These are phyloP conservation scores for Etheostoma cragini DNA, from an alignment of 2,113 vertebrate genomes.

Conservation along the genomic window DNA sequence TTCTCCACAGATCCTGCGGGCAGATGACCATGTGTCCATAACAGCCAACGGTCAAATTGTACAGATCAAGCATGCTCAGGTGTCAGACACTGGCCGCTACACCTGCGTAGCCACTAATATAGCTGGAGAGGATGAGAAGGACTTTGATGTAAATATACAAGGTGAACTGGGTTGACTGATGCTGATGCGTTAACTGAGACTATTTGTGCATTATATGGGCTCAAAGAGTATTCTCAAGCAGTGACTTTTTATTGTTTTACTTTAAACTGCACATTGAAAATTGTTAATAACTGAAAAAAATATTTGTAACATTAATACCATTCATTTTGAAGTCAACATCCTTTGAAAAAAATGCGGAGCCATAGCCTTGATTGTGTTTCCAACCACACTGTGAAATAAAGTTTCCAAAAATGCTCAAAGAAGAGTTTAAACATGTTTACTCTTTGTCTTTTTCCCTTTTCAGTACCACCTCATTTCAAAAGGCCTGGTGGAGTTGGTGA, in stretches of 20 bases:
- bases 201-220: constrained; percentile 21
- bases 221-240: constrained; percentile 21
- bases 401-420: background rate
- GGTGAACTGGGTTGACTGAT: constrained; percentile 86
- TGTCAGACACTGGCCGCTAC: constrained; percentile 95
- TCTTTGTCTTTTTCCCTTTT: background rate
- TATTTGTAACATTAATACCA: background rate
- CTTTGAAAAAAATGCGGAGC: background rate
- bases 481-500: constrained; percentile 82
- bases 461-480: constrained; percentile 95
- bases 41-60: constrained; percentile 87
- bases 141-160: constrained; percentile 99
- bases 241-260: background rate
- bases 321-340: background rate
- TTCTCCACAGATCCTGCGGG: constrained; percentile 84
- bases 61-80: constrained; percentile 89
- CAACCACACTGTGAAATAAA: background rate
- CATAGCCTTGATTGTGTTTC: background rate
- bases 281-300: background rate
- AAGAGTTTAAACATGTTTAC: background rate
- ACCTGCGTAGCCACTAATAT: constrained; percentile 94
- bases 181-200: constrained; percentile 46
- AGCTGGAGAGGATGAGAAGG: constrained; percentile 96
- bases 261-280: background rate
- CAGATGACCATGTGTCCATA: constrained; percentile 85